Evolutionary conservation across 2,888 invertebrate species (phyloP).

Genomic region (Cheilosia soror): DNA sequence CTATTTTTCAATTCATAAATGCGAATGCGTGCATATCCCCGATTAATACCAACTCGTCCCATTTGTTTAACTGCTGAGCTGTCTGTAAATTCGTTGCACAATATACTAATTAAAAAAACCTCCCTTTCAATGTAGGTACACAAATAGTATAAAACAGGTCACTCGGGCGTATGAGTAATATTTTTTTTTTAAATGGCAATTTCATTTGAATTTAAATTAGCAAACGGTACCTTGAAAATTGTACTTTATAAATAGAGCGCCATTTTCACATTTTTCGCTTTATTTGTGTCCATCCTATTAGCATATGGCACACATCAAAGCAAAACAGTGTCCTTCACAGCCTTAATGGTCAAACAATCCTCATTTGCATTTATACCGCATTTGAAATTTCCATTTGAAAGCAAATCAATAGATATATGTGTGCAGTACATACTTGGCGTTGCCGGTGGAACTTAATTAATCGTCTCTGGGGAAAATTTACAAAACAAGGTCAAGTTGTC

Average conservation of each 20-base stretch:
- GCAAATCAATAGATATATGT: conserved; percentile 6
- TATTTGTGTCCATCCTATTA: not conserved
- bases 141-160: not conserved
- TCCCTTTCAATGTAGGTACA: not conserved
- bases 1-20: too few species aligned
- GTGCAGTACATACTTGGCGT: not conserved
- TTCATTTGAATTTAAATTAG: conserved; percentile 34
- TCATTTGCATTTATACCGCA: conserved; percentile 34
- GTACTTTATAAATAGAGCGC: not conserved
- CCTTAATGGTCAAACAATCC: conserved; percentile 27
- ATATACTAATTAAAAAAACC: not conserved
- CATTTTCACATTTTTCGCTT: not conserved
- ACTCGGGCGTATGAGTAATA: conserved; percentile 20
- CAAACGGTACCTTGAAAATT: conserved; percentile 9
- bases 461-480: not conserved
- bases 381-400: conserved; percentile 26
- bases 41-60: not conserved
- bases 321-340: conserved; percentile 20
- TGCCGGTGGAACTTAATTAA: conserved; percentile 21
- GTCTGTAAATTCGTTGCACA: not conserved
- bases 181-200: not conserved
- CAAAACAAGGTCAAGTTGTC: conserved; percentile 21
- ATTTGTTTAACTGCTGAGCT: not conserved
- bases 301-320: not conserved
- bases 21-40: too few species aligned